These are phyloP conservation scores for Aphis craccivora DNA, from an alignment of 1,140 invertebrate species.

Conservation along the genomic window DNA sequence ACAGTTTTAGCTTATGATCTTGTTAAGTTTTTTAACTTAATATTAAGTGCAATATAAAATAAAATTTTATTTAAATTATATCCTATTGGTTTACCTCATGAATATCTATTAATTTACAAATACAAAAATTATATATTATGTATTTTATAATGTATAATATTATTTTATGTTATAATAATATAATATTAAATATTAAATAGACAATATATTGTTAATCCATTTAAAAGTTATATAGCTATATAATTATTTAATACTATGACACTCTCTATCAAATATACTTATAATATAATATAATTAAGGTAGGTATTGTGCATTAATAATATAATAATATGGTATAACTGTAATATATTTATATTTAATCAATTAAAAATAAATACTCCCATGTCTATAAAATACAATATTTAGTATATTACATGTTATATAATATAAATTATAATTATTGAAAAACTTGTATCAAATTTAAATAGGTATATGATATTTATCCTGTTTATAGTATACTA, in stretches of 20 bases:
- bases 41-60: constrained; percentile 56
- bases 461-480: neutral
- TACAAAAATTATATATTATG: neutral
- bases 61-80: constrained; percentile 40
- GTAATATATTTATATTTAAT: constrained; percentile 37
- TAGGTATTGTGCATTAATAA: neutral
- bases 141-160: constrained; percentile 19
- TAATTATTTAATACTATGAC: neutral
- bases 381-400: neutral
- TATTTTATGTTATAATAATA: constrained; percentile 5
- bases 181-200: constrained; percentile 22
- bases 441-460: neutral
- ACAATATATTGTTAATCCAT: constrained; percentile 37
- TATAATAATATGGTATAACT: neutral
- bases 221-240: constrained; percentile 21
- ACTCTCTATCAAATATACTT: constrained; percentile 27
- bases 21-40: constrained; percentile 53
- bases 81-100: constrained; percentile 48
- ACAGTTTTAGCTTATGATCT: constrained; percentile 27
- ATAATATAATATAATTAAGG: neutral
- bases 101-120: constrained; percentile 44
- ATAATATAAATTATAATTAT: neutral
- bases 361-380: neutral
- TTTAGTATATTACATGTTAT: constrained; percentile 3
- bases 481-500: neutral